Base-by-base conservation (phyloP, 2,113 vertebrate species). In the Erythrolamprus reginae region DNA sequence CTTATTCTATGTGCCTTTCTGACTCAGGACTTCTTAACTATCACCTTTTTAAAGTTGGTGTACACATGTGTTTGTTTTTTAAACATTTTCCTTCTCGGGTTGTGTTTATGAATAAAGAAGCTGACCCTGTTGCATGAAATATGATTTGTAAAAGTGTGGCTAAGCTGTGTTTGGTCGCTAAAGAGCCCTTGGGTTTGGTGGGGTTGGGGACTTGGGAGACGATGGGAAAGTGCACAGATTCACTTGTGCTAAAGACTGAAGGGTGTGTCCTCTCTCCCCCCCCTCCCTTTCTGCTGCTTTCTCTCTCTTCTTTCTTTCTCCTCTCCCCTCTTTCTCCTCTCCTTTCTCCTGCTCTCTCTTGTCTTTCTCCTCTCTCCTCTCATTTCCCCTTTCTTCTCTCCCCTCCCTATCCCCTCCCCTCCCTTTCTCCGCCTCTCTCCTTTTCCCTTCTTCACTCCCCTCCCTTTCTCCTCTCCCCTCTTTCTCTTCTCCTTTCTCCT, bases 1-100 rank as follows among this genome's bases (percentile, higher is more conserved):
- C 42, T 84, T 47, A 1, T 94, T 93, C 92, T 93, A 96, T 92
- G 96, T 96, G 96, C 96, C 96, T 96, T 96, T 96, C 95, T 96
- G 95, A 95, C 96, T 96, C 96, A 96, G 96, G 96, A 96, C 95
- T 93, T 95, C 94, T 94, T 50, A 56, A 19, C 95, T 93, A 0
- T 93, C 94, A 61, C 86, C 15, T 61, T 61, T 95, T 89, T 90
- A 93, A n/a, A n/a, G n/a, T 93, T 95, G 89, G 93, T 89, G 53
- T 77, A 17, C 13, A 77, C 9, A 33, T 95, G 92, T 94, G 88
- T 94, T 93, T n/a, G n/a, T n/a, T n/a, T n/a, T n/a, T 95, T 93
- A 95, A 95, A 96, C 92, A 92, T 93, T 93, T 91, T 51, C 93
- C 84, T 47, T 91, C 87, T 70, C 85, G 53, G n/a, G 92, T 93